These are phyloP conservation scores for Alsophila aescularia DNA, from an alignment of 2,888 invertebrate genomes.

Conservation along the genomic window DNA sequence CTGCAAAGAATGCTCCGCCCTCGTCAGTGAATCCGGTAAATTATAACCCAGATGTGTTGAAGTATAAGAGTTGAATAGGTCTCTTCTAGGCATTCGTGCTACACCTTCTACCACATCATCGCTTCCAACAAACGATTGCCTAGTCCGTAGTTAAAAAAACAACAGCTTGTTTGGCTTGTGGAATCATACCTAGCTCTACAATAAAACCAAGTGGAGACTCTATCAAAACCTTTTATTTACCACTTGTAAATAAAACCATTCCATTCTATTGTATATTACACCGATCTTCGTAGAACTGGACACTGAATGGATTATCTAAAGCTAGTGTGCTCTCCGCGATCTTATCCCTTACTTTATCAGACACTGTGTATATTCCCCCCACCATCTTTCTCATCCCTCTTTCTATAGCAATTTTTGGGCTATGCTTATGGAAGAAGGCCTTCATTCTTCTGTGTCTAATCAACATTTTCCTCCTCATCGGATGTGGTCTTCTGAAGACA, in stretches of 20 bases:
- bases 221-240: conserved; percentile 15
- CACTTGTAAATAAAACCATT: not conserved
- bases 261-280: conserved; percentile 59
- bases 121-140: no score
- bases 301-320: conserved; percentile 64
- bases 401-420: conserved; percentile 50
- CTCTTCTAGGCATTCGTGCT: no score
- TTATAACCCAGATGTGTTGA: no score
- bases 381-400: conserved; percentile 59
- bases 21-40: no score
- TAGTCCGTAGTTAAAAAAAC: no score
- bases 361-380: conserved; percentile 61
- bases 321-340: conserved; percentile 65
- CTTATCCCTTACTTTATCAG: conserved; percentile 65
- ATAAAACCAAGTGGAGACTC: not conserved
- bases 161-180: no score
- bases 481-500: conserved; percentile 66
- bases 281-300: conserved; percentile 68
- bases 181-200: no score
- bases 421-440: conserved; percentile 63
- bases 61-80: no score
- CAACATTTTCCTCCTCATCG: conserved; percentile 63
- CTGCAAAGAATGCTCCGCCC: no score
- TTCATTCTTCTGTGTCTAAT: conserved; percentile 59
- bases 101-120: no score